Base-by-base conservation (phyloP, 2,113 vertebrate species). In the Calyptomena viridis region DNA sequence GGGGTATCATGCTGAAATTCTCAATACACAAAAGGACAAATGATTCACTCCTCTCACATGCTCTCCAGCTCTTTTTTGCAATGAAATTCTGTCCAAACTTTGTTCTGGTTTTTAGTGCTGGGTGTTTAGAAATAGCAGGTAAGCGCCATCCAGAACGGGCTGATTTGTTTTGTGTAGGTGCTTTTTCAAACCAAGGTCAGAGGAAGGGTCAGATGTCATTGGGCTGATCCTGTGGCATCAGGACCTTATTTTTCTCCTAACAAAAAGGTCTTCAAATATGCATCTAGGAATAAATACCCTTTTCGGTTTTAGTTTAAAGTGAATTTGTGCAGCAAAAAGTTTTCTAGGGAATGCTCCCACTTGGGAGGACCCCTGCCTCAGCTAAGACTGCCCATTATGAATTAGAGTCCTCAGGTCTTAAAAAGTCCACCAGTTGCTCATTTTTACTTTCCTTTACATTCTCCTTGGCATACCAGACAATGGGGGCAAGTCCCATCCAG, bases 1-100 rank as follows among this genome's bases (percentile, higher is more conserved):
- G 68, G 47, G 72, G 14, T 49, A 87, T 58, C 59, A 74, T 37
- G 13, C 60, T 4, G 11, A n/a, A 88, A 63, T 56, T 88, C 72
- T 85, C 84, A 73, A 4, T 73, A 27, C 33, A 33, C 22, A 33
- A 76, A 87, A 89, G 87, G 72, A 77, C 81, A 73, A 39, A 44
- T 77, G 75, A 91, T 77, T 94, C 94, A 90, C 50, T 73, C 59
- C 47, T 93, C 71, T 94, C 73, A 90, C 75, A 50, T 83, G 88
- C 33, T 90, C 46, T 80, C 40, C 79, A 74, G 67, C 62, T 91
- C 58, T 53, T 83, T 66, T 80, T 46, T 80, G 66, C 40, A 73
- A 5, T 3, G 44, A 37, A 68, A 76, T 23, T 23, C 67, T 71
- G 63, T 58, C 67, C 58, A 52, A 9, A 55, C 90, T 92, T 86